Percentiles rank a stretch among this genome's conserved stretches.
Evolutionary conservation across 2,888 invertebrate genomes (phyloP).

Genomic region (Dynastes grantii): DNA sequence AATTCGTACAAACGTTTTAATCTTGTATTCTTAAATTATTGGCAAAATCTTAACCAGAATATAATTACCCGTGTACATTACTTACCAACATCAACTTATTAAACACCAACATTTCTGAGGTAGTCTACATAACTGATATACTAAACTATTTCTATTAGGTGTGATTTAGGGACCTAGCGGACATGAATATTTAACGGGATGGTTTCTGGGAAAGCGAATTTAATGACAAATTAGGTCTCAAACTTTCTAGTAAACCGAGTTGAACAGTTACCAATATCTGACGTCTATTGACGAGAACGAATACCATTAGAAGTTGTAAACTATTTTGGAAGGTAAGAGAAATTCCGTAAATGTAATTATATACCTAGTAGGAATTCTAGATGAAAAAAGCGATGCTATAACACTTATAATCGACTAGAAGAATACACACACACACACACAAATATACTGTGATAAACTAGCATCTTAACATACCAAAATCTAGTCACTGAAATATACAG

Average conservation of each 20-base stretch:
- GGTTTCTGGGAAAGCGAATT: neutral
- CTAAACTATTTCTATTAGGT: conserved; percentile 8
- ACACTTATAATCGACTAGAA: too few species aligned
- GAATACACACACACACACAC: too few species aligned
- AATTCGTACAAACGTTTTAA: neutral
- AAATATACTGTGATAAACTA: too few species aligned
- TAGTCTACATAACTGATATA: conserved; percentile 11
- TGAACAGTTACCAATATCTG: neutral
- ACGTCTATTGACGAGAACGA: neutral
- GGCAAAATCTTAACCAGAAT: neutral
- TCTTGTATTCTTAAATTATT: too few species aligned
- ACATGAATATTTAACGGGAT: conserved; percentile 26
- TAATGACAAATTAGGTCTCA: neutral
- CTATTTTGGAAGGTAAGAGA: neutral
- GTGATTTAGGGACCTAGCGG: conserved; percentile 4
- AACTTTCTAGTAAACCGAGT: conserved; percentile 1
- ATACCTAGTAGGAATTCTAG: too few species aligned
- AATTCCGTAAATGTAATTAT: neutral
- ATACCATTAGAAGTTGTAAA: neutral
- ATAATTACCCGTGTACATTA: neutral
- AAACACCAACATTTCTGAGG: neutral
- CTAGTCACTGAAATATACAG: too few species aligned
- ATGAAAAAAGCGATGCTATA: too few species aligned
- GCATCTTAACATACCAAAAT: too few species aligned
- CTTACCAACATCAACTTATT: conserved; percentile 9